phyloP scores from a whole-genome alignment of 2,113 vertebrate species.

The Callopanchax toddi region DNA sequence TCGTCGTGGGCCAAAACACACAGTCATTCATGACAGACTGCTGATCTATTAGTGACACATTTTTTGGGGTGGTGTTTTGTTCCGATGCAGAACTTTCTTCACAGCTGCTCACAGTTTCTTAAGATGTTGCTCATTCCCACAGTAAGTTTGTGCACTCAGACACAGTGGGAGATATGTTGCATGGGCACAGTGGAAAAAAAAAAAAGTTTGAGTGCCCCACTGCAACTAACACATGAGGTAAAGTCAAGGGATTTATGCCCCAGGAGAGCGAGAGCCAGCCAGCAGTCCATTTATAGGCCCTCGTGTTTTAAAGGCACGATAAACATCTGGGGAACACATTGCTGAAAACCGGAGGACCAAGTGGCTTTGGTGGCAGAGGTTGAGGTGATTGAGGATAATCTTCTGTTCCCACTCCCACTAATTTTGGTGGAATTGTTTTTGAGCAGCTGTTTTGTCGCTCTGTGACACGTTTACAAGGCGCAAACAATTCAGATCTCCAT shows the following conservation, averaged over 20 bases:
- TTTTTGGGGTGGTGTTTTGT: slow-evolving; percentile 49
- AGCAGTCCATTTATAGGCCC: slow-evolving; percentile 73
- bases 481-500: slow-evolving; percentile 42
- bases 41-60: slow-evolving; percentile 42
- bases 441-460: slow-evolving; percentile 64
- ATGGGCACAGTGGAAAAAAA: too few species aligned
- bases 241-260: slow-evolving; percentile 69
- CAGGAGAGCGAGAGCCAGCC: slow-evolving; percentile 62
- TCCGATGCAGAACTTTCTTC: slow-evolving; percentile 30
- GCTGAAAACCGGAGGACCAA: slow-evolving; percentile 58
- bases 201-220: slow-evolving; percentile 21
- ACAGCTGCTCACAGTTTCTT: slow-evolving; percentile 50
- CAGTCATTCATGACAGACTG: slow-evolving; percentile 43
- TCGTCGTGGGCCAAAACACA: slow-evolving; percentile 43
- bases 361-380: slow-evolving; percentile 66
- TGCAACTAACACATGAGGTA: slow-evolving; percentile 54
- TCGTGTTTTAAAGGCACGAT: slow-evolving; percentile 71
- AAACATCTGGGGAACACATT: slow-evolving; percentile 84
- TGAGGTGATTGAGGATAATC: slow-evolving; percentile 75
- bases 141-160: slow-evolving; percentile 57
- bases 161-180: slow-evolving; percentile 24
- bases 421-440: slow-evolving; percentile 76
- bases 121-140: slow-evolving; percentile 52
- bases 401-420: slow-evolving; percentile 60
- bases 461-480: slow-evolving; percentile 55